A percentile compares a stretch with the other conserved stretches of the same genome.
phyloP scores from a whole-genome alignment of 2,113 vertebrate species.

The Apodemus sylvaticus region DNA sequence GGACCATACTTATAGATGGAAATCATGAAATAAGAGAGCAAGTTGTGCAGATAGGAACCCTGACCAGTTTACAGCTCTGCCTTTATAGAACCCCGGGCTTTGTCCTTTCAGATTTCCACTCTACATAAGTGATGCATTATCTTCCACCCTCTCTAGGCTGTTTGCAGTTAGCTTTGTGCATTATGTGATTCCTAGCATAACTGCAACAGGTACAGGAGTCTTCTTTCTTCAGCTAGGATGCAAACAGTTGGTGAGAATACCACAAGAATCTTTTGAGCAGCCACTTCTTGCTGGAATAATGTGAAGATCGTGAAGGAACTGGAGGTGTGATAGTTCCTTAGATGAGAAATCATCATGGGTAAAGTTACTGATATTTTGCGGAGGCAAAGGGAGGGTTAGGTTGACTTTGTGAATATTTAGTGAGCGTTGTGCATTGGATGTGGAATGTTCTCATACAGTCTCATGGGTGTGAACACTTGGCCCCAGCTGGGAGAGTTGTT shows the following conservation, averaged over 20 bases:
- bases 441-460: background rate
- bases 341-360: background rate
- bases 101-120: background rate
- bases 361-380: background rate
- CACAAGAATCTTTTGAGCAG: background rate
- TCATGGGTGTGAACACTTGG: background rate
- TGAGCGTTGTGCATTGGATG: background rate
- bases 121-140: background rate
- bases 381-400: background rate
- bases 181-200: background rate
- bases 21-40: background rate
- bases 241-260: background rate
- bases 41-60: background rate
- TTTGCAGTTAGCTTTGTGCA: background rate
- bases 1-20: background rate
- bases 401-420: background rate
- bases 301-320: constrained; percentile 6
- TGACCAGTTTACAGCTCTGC: background rate
- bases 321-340: background rate
- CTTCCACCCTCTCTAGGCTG: background rate
- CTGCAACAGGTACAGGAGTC: background rate
- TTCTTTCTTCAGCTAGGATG: background rate
- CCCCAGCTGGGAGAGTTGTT: background rate
- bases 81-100: background rate
- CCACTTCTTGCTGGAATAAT: background rate